These are phyloP conservation scores for Actinia tenebrosa DNA, from an alignment of 64 coral and sea anemone genomes.

Conservation along the genomic window DNA sequence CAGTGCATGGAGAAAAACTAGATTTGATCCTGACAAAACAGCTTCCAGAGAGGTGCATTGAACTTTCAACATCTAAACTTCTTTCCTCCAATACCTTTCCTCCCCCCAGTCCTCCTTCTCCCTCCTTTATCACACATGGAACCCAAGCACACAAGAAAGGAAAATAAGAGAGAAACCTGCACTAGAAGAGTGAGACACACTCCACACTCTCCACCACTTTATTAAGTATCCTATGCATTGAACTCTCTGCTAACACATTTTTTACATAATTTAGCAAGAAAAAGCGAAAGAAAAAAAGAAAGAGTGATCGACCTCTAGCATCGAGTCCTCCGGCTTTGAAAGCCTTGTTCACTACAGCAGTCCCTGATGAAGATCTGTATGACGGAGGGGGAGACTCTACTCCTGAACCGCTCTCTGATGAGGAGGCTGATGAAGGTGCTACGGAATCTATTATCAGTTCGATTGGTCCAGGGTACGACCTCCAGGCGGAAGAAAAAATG, in stretches of 20 bases:
- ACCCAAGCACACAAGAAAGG: too few species aligned
- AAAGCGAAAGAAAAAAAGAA: conserved; percentile 35
- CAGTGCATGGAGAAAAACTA: neutral
- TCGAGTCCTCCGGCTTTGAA: neutral
- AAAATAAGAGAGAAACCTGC: too few species aligned
- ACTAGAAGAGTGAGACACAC: too few species aligned
- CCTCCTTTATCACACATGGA: too few species aligned
- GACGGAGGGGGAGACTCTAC: conserved; percentile 65
- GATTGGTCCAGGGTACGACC: neutral
- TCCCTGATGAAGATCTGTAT: conserved; percentile 33
- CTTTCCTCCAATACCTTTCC: neutral
- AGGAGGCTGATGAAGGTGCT: conserved; percentile 48
- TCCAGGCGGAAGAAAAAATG: neutral
- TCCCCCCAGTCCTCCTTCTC: too few species aligned
- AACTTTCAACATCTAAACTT: neutral
- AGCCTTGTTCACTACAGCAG: neutral
- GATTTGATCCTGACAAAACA: neutral
- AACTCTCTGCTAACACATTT: neutral
- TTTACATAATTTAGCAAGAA: neutral
- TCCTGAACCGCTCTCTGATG: conserved; percentile 71
- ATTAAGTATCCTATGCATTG: too few species aligned
- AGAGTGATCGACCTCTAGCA: neutral
- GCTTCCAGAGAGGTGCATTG: neutral
- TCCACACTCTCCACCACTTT: too few species aligned
- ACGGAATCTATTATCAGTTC: conserved; percentile 67